phyloP scores from a whole-genome alignment of 2,888 invertebrate genomes.

The Mythimna impura region DNA sequence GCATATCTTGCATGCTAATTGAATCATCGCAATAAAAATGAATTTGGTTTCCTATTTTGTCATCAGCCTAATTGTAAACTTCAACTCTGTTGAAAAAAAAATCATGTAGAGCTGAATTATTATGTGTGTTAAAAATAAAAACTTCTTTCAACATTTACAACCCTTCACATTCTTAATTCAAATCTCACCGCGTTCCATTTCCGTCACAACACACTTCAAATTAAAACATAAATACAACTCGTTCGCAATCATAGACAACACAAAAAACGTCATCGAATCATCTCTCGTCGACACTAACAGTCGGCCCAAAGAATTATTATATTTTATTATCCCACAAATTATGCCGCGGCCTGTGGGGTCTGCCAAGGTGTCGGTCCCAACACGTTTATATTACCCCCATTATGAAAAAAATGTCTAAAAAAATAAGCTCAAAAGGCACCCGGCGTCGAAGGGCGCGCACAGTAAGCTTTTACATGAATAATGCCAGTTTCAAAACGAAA shows the following conservation, averaged over 20 bases:
- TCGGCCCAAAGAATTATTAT: conserved; percentile 79
- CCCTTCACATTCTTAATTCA: conserved; percentile 49
- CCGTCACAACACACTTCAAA: conserved; percentile 62
- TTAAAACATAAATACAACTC: conserved; percentile 68
- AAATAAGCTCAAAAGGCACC: conserved; percentile 83
- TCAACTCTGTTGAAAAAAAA: not conserved
- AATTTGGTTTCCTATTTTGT: too few species aligned
- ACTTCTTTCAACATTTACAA: conserved; percentile 9
- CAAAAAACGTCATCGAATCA: conserved; percentile 67
- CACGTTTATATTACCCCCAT: conserved; percentile 88
- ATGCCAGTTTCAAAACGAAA: conserved; percentile 80
- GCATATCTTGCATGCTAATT: not conserved
- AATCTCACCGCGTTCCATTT: conserved; percentile 53
- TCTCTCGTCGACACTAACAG: conserved; percentile 71
- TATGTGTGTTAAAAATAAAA: not conserved
- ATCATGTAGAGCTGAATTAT: not conserved
- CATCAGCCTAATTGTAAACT: not conserved
- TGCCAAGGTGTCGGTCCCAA: conserved; percentile 87
- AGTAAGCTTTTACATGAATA: conserved; percentile 82
- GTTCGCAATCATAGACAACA: conserved; percentile 63
- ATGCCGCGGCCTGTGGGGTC: conserved; percentile 86
- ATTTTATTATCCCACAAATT: conserved; percentile 88
- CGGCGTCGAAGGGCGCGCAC: conserved; percentile 70
- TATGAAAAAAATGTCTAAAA: conserved; percentile 80
- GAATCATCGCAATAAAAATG: too few species aligned